Percentiles rank a stretch among this genome's conserved stretches.
These are phyloP conservation scores for Dynastes maya DNA, from an alignment of 2,888 invertebrate species.

Conservation along the genomic window DNA sequence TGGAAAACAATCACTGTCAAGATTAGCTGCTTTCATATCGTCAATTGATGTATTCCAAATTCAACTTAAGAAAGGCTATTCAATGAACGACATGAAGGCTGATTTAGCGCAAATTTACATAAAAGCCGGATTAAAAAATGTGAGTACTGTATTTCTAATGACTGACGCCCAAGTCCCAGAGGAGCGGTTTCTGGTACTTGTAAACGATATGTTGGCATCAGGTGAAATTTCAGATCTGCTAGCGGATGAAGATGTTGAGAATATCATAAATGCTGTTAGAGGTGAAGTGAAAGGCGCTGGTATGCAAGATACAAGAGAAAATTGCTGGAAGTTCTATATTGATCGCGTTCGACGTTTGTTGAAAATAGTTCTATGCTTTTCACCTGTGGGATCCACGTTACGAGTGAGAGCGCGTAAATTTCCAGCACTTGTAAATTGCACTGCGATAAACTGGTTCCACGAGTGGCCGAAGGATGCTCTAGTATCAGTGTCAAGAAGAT, in stretches of 20 bases:
- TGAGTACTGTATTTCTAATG: constrained; percentile 89
- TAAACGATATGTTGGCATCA: constrained; percentile 94
- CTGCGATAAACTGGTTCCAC: constrained; percentile 97
- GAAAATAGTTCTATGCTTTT: constrained; percentile 90
- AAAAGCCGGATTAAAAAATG: constrained; percentile 89
- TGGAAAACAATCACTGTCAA: constrained; percentile 93
- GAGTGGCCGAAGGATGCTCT: constrained; percentile 96
- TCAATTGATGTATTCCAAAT: constrained; percentile 94
- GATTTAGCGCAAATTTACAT: constrained; percentile 85
- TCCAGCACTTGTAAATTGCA: constrained; percentile 94
- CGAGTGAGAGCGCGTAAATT: constrained; percentile 92
- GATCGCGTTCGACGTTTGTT: constrained; percentile 87
- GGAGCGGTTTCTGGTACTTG: constrained; percentile 91
- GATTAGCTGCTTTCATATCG: constrained; percentile 92
- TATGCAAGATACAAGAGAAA: constrained; percentile 88
- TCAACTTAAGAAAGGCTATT: constrained; percentile 91
- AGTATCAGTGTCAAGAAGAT: constrained; percentile 88
- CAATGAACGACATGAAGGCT: constrained; percentile 84
- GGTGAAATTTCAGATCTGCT: constrained; percentile 95
- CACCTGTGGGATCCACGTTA: constrained; percentile 93
- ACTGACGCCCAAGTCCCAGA: constrained; percentile 95
- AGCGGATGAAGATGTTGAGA: constrained; percentile 92
- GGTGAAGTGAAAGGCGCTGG: constrained; percentile 88
- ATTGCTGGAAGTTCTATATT: constrained; percentile 96
- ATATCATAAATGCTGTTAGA: constrained; percentile 83